phyloP scores from a whole-genome alignment of 1,140 invertebrate species.

The Musca domestica region DNA sequence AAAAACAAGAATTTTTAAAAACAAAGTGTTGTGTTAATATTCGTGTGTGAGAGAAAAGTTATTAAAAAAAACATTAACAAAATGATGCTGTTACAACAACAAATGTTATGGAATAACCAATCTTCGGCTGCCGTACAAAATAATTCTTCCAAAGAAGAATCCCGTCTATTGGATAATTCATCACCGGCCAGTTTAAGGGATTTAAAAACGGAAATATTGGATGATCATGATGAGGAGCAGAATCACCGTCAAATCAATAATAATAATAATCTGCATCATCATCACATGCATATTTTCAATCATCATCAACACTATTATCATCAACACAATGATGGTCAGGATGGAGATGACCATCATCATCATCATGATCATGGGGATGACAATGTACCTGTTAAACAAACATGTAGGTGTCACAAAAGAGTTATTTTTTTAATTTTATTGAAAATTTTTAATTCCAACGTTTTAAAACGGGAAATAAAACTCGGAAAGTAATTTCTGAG shows the following conservation, averaged over 20 bases:
- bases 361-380: background rate
- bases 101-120: slow-evolving; percentile 23
- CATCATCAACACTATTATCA: slow-evolving; percentile 1
- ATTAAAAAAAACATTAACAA: background rate
- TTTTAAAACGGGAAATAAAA: no score
- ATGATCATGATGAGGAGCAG: background rate
- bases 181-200: background rate
- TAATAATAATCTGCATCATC: no score
- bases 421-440: background rate
- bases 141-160: slow-evolving; percentile 17
- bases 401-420: no score
- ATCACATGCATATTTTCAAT: background rate
- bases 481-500: no score
- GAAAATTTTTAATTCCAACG: background rate
- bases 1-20: background rate
- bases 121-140: slow-evolving; percentile 11
- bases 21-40: slow-evolving; percentile 7
- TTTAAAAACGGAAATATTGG: slow-evolving; percentile 16
- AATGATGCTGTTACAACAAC: slow-evolving; percentile 30
- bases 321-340: background rate
- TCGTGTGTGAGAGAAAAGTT: no score
- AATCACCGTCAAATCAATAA: background rate
- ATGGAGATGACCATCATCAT: background rate
- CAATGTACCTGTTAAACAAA: background rate
- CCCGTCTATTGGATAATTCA: slow-evolving; percentile 17